These are phyloP conservation scores for Isurus oxyrinchus DNA, from an alignment of 2,113 vertebrate genomes.

Conservation along the genomic window DNA sequence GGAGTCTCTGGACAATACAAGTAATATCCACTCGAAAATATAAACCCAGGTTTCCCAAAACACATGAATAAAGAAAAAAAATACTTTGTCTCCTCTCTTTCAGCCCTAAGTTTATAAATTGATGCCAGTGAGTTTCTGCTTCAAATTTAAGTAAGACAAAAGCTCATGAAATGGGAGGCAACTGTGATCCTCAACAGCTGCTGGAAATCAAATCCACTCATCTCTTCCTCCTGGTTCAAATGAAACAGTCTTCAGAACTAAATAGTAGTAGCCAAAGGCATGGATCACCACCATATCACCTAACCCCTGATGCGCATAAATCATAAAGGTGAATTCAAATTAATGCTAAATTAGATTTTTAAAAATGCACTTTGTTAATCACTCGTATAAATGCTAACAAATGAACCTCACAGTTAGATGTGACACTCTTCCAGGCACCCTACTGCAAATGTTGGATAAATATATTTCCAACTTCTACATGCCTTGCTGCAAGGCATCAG, in stretches of 20 bases:
- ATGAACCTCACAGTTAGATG: neutral
- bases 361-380: neutral
- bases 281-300: neutral
- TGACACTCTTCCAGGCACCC: neutral
- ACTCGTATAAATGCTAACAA: neutral
- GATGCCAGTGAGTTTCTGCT: neutral
- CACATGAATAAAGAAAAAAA: neutral
- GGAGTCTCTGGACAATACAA: neutral
- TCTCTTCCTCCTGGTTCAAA: neutral
- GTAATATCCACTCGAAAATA: neutral
- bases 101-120: neutral
- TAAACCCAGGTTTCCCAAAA: neutral
- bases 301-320: neutral
- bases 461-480: neutral
- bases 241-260: neutral
- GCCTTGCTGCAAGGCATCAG: neutral
- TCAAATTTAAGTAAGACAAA: neutral
- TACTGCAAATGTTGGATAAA: neutral
- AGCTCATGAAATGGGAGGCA: neutral
- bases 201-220: neutral
- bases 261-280: neutral
- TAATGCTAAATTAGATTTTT: neutral
- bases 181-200: neutral
- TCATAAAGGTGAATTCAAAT: constrained; percentile 21
- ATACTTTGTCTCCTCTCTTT: neutral